Evolutionary conservation across 2,113 vertebrate species (phyloP), one percentile per base, ranked within the genome.

Genomic region (Pitta sordida): DNA sequence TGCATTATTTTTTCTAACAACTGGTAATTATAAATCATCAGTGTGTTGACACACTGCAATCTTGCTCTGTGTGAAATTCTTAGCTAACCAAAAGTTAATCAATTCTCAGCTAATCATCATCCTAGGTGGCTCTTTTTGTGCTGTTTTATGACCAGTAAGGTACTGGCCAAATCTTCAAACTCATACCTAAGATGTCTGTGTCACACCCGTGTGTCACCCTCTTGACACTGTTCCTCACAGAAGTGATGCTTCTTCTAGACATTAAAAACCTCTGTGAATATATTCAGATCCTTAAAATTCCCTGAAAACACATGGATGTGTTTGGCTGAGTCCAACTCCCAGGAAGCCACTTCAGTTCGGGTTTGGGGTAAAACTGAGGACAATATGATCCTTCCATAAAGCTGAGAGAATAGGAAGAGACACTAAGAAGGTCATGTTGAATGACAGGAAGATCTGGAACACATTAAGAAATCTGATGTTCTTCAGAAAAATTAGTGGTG

Each of bases 1-100:
- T 37, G 0, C 2, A 6, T 43, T 53, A 46, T 75, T 46, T 64
- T 37, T 43, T 71, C 32, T 55, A 90, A 64, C 24, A 69, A 46
- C 0, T 0, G 1, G 1, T 22, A 17, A 30, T 78, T 29, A 11
- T 1, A 46, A 73, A 53, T 19, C 43, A 27, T 0, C 37, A 15
- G 4, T 18, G 3, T 52, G 8, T 73, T 91, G 80, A 5, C 9
- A 23, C 26, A 13, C 23, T 43, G 3, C 2, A 19, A 1, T 56
- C 10, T 68, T 68, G 44, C 19, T 74, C n/a, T 46, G 6, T n/a
- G 8, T 75, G 18, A 37, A 37, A 15, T 8, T n/a, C 34, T 55
- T 51, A 60, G 20, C 39, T 39, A 55, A 88, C 48, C 12, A 55
- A 87, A 59, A 81, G 6, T 6, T 19, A 58, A 80, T 37, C 4